Evolutionary conservation across 2,888 invertebrate species (phyloP).

Genomic region (Patella caerulea): DNA sequence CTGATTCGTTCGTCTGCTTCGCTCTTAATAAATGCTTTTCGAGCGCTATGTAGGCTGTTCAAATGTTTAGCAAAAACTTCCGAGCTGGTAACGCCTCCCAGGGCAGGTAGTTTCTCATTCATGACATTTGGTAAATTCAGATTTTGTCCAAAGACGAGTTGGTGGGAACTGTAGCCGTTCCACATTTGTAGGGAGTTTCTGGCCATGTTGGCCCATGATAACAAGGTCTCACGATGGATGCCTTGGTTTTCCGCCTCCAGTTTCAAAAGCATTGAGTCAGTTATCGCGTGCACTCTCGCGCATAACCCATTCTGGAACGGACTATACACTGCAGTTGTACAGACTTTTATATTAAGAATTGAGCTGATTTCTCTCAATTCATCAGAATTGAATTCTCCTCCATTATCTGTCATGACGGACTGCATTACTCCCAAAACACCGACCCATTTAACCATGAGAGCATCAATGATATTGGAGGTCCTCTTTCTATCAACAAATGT

Average conservation of each 20-base stretch:
- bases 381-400: background rate
- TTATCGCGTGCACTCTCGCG: conserved; percentile 24
- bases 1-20: conserved; percentile 14
- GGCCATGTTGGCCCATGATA: conserved; percentile 25
- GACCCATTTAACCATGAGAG: background rate
- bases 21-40: conserved; percentile 2
- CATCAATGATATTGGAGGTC: conserved; percentile 3
- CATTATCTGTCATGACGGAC: conserved; percentile 7
- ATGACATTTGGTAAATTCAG: conserved; percentile 9
- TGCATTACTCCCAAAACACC: conserved; percentile 11
- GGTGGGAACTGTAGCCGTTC: conserved; percentile 19
- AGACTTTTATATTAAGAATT: conserved; percentile 17
- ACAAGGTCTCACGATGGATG: background rate
- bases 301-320: conserved; percentile 16
- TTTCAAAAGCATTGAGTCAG: conserved; percentile 23
- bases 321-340: conserved; percentile 25
- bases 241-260: conserved; percentile 15
- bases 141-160: conserved; percentile 13
- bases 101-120: background rate
- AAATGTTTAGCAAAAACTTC: conserved; percentile 11
- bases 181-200: conserved; percentile 19
- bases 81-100: background rate
- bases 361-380: conserved; percentile 13
- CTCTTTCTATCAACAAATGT: conserved; percentile 11
- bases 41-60: background rate